Evolutionary conservation across 1,140 invertebrate species (phyloP), one percentile per base, ranked within the genome.

Genomic region (Euglossa dilemma): DNA sequence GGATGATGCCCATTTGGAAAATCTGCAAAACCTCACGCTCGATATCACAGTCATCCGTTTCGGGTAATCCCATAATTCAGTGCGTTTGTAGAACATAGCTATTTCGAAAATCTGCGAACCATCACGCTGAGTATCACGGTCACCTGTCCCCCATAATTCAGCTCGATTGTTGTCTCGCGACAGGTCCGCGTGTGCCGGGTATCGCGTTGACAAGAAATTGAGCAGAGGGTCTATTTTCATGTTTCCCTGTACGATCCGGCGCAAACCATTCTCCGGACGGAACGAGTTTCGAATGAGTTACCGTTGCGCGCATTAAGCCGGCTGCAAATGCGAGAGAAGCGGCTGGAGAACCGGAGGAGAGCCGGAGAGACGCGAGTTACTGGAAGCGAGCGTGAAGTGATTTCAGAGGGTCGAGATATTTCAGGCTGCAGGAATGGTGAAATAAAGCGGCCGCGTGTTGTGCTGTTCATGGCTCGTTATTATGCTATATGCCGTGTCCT

Each of bases 351-450:
- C 52, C 12, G 28, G n/a, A 54, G 47, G 18, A 57, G 43, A 54
- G 75, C 50, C 18, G 14, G 50, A 59, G 61, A 47, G 54, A 63
- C 57, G 64, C 54, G 84, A 61, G 75, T 86, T 78, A 83, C 81
- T 73, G 80, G 80, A 70, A 84, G 72, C 72, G 70, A 72, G 86
- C 76, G 85, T 81, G 85, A 87, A 87, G 85, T 87, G 86, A 87
- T 87, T 87, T 87, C 86, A 84, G 81, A 77, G 86, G 72, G 83
- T 83, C 81, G 86, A 87, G 85, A 87, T 87, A 87, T 87, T 87
- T 84, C 85, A 87, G 81, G 59, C 72, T 72, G 64, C 76, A 75
- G 85, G 59, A 72, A 87, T 76, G 76, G 81, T 84, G 86, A 87
- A 87, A 87, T 87, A 87, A 87, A 87, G 86, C 85, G 81, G 59